Conservation (phyloP, 2,113 vertebrate genomes). For the Connochaetes taurinus region DNA sequence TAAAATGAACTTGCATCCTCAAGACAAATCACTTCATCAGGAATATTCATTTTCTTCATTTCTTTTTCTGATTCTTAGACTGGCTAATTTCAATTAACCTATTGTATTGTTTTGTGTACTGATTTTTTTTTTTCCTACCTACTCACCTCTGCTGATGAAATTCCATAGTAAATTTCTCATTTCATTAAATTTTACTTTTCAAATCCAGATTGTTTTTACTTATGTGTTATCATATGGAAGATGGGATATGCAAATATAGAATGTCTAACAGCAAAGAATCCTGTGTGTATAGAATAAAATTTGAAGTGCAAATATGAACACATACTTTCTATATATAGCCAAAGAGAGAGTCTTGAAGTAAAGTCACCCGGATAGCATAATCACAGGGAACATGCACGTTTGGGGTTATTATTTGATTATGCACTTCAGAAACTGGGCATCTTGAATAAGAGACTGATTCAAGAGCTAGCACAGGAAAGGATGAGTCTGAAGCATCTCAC, state of each 20-base stretch:
- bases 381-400: not conserved
- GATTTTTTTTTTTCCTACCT: not conserved
- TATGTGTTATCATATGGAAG: not conserved
- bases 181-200: not conserved
- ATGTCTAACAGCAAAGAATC: not conserved
- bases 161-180: not conserved
- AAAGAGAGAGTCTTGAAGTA: not conserved
- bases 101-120: not conserved
- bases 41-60: not conserved
- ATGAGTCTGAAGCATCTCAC: not conserved
- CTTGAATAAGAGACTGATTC: not conserved
- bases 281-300: not conserved
- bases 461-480: not conserved
- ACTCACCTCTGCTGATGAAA: not conserved
- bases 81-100: not conserved
- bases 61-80: not conserved
- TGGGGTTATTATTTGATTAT: not conserved
- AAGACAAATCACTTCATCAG: not conserved
- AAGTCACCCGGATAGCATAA: not conserved
- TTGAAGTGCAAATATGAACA: not conserved
- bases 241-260: not conserved
- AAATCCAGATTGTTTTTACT: not conserved
- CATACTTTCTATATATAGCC: not conserved
- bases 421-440: not conserved
- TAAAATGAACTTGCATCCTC: not conserved